Percentiles rank a stretch among this genome's conserved stretches.
Conservation (phyloP, 2,888 invertebrate genomes). For the Cantharis rufa region DNA sequence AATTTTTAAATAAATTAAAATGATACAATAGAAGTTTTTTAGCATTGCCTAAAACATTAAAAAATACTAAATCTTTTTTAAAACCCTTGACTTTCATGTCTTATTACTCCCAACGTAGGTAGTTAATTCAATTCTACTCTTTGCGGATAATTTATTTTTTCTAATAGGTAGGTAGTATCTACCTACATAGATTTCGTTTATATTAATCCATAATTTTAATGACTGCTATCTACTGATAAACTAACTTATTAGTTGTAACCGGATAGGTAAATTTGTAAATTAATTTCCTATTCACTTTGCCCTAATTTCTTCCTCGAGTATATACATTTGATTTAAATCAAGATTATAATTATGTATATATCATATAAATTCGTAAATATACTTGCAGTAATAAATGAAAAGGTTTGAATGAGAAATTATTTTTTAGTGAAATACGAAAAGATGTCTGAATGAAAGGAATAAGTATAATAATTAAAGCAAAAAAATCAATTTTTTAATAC, state of each 20-base stretch:
- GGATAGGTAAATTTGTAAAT: not conserved
- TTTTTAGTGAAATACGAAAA: not conserved
- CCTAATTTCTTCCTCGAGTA: not conserved
- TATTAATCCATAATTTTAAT: not conserved
- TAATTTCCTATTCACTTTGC: constrained; percentile 1
- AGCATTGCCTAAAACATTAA: not conserved
- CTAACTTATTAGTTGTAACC: not conserved
- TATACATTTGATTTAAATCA: not conserved
- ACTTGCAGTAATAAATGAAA: not conserved
- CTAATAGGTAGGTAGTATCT: not conserved
- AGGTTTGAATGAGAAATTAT: not conserved
- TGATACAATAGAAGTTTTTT: not conserved
- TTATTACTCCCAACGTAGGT: not conserved
- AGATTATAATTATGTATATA: not conserved
- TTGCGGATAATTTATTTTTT: not conserved
- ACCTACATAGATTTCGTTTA: not conserved
- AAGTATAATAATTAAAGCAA: not conserved
- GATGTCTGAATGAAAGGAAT: not conserved
- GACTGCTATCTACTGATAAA: not conserved
- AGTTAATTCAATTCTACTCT: not conserved
- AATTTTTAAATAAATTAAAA: not conserved
- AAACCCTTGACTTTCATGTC: not conserved
- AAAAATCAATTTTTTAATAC: not conserved
- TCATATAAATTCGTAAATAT: not conserved
- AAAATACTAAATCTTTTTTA: not conserved